These are phyloP conservation scores for Coluber constrictor DNA, from an alignment of 2,797 vertebrate genomes.

Conservation along the genomic window DNA sequence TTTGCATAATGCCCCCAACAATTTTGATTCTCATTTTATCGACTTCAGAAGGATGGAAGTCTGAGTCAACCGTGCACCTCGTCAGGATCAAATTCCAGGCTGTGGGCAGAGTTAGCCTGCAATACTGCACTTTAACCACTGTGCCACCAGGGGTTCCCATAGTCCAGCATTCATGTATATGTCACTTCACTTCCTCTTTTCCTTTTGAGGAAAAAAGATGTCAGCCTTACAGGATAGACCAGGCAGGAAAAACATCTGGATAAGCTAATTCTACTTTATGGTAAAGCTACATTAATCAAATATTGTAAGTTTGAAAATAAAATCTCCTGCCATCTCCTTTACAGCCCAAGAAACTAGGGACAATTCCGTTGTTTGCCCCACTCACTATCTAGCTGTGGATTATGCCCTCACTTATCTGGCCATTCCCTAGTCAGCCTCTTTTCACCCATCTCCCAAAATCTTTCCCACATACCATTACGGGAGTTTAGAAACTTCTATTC, in stretches of 20 bases:
- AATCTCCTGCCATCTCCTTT: not conserved
- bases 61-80: not conserved
- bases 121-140: not conserved
- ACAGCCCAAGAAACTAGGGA: not conserved
- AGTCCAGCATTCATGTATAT: not conserved
- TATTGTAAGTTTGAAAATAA: not conserved
- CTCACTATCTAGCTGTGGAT: not conserved
- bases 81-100: not conserved
- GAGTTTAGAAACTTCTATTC: not conserved
- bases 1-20: not conserved
- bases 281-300: not conserved
- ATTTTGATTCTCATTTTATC: not conserved
- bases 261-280: not conserved
- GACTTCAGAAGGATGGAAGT: not conserved
- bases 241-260: not conserved
- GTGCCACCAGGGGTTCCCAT: not conserved
- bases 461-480: not conserved
- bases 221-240: not conserved
- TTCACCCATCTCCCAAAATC: not conserved
- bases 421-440: not conserved
- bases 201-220: not conserved
- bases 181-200: not conserved
- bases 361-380: not conserved
- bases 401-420: not conserved
- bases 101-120: not conserved